phyloP scores from a whole-genome alignment of 1,140 invertebrate genomes.

The Araneus ventricosus region DNA sequence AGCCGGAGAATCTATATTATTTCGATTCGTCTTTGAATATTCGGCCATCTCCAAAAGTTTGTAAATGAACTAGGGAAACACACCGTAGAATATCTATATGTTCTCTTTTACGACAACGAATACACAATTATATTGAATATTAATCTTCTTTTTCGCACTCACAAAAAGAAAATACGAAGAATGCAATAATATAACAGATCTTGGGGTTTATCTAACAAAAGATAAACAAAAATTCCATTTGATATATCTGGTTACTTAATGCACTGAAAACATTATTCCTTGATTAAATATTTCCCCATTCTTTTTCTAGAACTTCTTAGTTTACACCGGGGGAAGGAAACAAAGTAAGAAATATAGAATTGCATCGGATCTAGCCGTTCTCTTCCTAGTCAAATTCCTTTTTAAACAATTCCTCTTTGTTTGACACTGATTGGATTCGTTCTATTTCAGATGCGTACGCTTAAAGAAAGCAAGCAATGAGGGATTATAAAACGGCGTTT shows the following conservation, averaged over 20 bases:
- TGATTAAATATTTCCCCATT: background rate
- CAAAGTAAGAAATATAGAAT: slow-evolving; percentile 17
- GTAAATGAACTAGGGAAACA: no score
- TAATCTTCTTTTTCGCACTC: no score
- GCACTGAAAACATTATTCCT: background rate
- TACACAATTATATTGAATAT: no score
- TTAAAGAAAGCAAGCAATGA: background rate
- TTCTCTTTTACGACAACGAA: no score
- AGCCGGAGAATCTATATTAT: no score
- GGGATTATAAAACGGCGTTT: background rate
- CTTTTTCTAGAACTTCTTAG: background rate
- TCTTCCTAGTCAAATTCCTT: background rate
- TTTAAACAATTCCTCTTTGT: slow-evolving; percentile 26
- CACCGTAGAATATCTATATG: no score
- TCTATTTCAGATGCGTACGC: background rate
- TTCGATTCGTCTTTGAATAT: no score
- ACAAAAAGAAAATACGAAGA: no score
- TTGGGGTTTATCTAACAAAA: no score
- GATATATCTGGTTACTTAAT: background rate
- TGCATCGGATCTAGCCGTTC: background rate
- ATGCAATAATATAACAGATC: no score
- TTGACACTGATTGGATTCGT: background rate
- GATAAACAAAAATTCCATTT: background rate
- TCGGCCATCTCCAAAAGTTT: no score
- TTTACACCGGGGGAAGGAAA: background rate